These are phyloP conservation scores for Pseudomyrmex flavicornis DNA, from an alignment of 1,140 invertebrate species.

Conservation along the genomic window DNA sequence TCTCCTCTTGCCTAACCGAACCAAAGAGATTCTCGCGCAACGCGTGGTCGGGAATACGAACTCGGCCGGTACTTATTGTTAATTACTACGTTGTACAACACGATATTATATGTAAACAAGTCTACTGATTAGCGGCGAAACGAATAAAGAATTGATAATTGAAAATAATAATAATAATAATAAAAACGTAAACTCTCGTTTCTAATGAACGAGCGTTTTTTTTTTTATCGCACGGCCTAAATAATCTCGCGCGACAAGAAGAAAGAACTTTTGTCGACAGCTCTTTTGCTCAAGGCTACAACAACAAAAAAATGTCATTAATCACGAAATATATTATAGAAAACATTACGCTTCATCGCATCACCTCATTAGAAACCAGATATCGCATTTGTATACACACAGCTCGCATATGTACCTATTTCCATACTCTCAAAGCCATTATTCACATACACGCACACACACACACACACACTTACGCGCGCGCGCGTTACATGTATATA, in stretches of 20 bases:
- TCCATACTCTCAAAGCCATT: constrained; percentile 35
- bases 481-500: constrained; percentile 83
- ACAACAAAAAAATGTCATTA: constrained; percentile 82
- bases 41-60: neutral
- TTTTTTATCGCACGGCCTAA: constrained; percentile 43
- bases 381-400: constrained; percentile 82
- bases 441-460: constrained; percentile 22
- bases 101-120: neutral
- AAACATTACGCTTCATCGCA: constrained; percentile 86
- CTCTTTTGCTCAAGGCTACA: constrained; percentile 59
- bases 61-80: neutral
- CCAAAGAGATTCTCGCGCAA: too few species aligned
- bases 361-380: constrained; percentile 87
- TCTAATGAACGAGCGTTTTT: constrained; percentile 49
- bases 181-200: constrained; percentile 34
- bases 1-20: too few species aligned
- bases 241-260: constrained; percentile 41
- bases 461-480: neutral
- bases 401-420: constrained; percentile 65
- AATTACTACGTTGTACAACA: constrained; percentile 12
- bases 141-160: constrained; percentile 8
- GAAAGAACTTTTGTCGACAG: constrained; percentile 36
- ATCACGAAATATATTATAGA: constrained; percentile 83
- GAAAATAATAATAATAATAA: neutral
- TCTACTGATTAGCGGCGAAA: neutral